Evolutionary conservation across 1,140 invertebrate genomes (phyloP).

Genomic region (Scaptomyza montana): DNA sequence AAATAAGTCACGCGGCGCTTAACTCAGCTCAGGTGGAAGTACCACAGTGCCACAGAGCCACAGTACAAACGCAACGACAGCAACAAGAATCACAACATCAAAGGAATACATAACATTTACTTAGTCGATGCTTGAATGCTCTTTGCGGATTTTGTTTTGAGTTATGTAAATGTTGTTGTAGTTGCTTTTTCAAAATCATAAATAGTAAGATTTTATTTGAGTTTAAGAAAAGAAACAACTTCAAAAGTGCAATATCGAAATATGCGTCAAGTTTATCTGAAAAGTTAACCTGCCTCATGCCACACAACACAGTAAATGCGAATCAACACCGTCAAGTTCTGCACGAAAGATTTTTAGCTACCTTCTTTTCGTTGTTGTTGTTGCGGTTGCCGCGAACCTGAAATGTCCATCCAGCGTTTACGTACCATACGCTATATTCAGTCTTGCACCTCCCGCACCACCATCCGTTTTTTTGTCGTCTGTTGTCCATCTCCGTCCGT

Average conservation of each 20-base stretch:
- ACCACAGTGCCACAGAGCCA: conserved; percentile 17
- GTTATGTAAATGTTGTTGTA: neutral
- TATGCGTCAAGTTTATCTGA: neutral
- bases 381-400: conserved; percentile 18
- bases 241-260: neutral
- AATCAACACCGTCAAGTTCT: conserved; percentile 58
- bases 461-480: no score
- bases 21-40: conserved; percentile 64
- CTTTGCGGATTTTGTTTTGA: conserved; percentile 1
- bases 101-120: neutral
- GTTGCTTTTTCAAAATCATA: no score
- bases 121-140: conserved; percentile 29
- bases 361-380: conserved; percentile 34
- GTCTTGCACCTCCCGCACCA: neutral
- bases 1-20: conserved; percentile 81
- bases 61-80: conserved; percentile 40
- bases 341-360: conserved; percentile 80
- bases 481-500: conserved; percentile 23
- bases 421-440: conserved; percentile 21
- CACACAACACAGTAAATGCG: conserved; percentile 15
- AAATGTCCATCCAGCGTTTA: conserved; percentile 29
- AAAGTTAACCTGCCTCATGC: conserved; percentile 19
- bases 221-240: neutral
- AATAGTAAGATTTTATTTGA: no score
- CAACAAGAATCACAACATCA: conserved; percentile 30